Conservation (phyloP, 1,140 invertebrate genomes). For the Drusus annulatus region DNA sequence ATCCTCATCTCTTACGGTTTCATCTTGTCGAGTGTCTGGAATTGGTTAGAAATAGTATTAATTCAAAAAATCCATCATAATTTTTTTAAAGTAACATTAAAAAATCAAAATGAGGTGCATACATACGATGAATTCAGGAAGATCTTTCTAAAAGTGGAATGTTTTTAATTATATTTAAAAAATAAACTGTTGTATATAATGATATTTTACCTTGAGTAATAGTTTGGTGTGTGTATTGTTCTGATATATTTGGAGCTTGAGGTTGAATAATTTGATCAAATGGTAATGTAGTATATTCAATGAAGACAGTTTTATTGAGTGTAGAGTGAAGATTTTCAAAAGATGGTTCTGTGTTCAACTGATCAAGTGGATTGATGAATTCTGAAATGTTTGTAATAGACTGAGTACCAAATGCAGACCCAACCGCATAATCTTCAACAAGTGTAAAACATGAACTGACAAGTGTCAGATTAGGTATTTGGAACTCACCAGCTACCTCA, state of each 20-base stretch:
- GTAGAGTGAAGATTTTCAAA: neutral
- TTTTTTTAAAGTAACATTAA: too few species aligned
- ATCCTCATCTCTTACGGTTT: slow-evolving; percentile 61
- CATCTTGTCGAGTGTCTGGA: slow-evolving; percentile 53
- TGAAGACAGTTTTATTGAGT: neutral
- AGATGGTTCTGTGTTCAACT: slow-evolving; percentile 3
- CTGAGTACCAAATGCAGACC: neutral
- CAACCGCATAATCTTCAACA: neutral
- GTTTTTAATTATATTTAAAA: neutral
- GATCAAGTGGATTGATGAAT: slow-evolving; percentile 1
- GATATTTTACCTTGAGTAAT: slow-evolving; percentile 22
- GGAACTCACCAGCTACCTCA: too few species aligned
- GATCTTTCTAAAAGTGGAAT: neutral
- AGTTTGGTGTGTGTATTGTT: slow-evolving; percentile 13
- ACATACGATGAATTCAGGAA: slow-evolving; percentile 4
- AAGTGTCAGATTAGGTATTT: neutral
- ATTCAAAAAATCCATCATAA: too few species aligned
- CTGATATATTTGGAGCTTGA: slow-evolving; percentile 17
- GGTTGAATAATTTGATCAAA: slow-evolving; percentile 14
- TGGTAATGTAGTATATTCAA: slow-evolving; percentile 7
- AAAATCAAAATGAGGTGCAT: neutral
- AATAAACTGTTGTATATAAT: slow-evolving; percentile 11
- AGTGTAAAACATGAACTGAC: slow-evolving; percentile 2
- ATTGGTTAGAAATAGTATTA: slow-evolving; percentile 15
- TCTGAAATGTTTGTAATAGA: slow-evolving; percentile 26